Percentiles rank a stretch among this genome's conserved stretches.
Conservation (phyloP, 2,888 invertebrate species). For the Dasypogon diadema region DNA sequence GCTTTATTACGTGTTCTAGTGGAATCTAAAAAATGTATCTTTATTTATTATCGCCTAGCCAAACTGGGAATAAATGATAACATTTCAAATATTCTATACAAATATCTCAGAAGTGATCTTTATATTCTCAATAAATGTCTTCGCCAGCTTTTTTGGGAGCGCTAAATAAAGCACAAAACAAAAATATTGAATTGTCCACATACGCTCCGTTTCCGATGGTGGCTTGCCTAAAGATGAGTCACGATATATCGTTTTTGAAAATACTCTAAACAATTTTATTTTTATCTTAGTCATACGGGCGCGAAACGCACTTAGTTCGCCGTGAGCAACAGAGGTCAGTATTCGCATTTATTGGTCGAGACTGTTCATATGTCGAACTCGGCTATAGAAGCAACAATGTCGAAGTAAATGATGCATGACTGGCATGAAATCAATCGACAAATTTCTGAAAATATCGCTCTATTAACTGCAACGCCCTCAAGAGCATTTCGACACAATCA, state of each 20-base stretch:
- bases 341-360: conserved; percentile 30
- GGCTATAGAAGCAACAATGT: not conserved
- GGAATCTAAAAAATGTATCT: too few species aligned
- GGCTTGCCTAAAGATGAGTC: conserved; percentile 27
- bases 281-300: conserved; percentile 28
- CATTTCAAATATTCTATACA: too few species aligned
- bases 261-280: conserved; percentile 44
- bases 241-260: conserved; percentile 38
- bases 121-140: too few species aligned
- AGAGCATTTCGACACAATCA: conserved; percentile 30
- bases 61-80: too few species aligned
- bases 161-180: conserved; percentile 40
- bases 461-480: conserved; percentile 9
- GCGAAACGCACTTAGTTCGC: conserved; percentile 12
- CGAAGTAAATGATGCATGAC: not conserved
- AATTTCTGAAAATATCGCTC: conserved; percentile 1
- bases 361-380: not conserved
- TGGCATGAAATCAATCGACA: conserved; percentile 1
- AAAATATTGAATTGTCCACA: conserved; percentile 34
- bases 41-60: too few species aligned
- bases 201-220: not conserved
- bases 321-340: conserved; percentile 38
- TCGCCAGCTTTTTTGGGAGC: not conserved
- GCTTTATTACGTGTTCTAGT: too few species aligned
- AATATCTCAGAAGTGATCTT: too few species aligned